Evolutionary conservation across 2,797 vertebrate genomes (phyloP).

Genomic region (Apodemus agrarius): DNA sequence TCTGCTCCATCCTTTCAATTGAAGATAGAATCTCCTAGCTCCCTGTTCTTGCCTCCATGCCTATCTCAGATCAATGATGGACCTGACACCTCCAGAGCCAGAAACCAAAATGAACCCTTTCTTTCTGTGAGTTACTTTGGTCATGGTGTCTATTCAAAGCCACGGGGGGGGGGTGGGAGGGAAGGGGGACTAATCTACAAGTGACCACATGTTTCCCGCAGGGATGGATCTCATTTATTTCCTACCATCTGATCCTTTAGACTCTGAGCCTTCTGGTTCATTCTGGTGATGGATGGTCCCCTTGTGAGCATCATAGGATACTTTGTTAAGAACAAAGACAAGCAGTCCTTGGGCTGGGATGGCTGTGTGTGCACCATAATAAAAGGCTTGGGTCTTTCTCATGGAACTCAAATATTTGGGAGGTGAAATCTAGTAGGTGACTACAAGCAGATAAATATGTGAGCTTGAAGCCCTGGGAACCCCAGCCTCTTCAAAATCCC

Average conservation of each 20-base stretch:
- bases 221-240: too few species aligned
- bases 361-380: neutral
- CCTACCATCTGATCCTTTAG: neutral
- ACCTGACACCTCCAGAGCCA: neutral
- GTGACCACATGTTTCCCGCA: too few species aligned
- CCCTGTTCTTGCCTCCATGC: neutral
- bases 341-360: too few species aligned
- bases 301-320: neutral
- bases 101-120: neutral
- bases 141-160: neutral
- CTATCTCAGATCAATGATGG: neutral
- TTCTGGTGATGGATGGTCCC: neutral
- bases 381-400: neutral
- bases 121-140: neutral
- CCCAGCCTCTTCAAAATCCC: neutral
- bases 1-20: neutral
- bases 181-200: neutral
- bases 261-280: too few species aligned
- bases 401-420: neutral
- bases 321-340: neutral
- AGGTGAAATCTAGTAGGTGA: neutral
- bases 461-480: neutral
- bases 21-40: neutral
- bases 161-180: neutral
- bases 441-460: neutral